Conservation (phyloP, 1,140 invertebrate genomes). For the Steinernema feltiae region DNA sequence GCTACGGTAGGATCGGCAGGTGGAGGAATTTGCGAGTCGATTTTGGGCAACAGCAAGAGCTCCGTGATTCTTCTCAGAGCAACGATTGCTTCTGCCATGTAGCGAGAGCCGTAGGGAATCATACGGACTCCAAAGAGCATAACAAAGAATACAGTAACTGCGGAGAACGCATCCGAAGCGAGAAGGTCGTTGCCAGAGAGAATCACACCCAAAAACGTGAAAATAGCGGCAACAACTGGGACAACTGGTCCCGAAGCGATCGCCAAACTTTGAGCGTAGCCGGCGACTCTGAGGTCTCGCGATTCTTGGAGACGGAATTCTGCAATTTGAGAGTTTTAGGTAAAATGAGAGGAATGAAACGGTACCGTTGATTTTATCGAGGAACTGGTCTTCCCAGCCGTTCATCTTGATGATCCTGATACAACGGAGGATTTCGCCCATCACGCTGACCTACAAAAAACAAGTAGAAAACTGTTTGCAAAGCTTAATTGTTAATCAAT, state of each 20-base stretch:
- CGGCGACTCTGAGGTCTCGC: conserved; percentile 63
- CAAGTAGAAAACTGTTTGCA: background rate
- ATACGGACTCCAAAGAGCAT: conserved; percentile 60
- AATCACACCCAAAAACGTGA: conserved; percentile 67
- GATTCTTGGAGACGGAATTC: conserved; percentile 64
- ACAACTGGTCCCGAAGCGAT: conserved; percentile 66
- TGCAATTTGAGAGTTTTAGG: conserved; percentile 50
- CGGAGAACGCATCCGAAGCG: conserved; percentile 61
- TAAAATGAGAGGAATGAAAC: conserved; percentile 12
- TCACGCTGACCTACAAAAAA: conserved; percentile 59
- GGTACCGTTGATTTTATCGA: conserved; percentile 62
- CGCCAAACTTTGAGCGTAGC: conserved; percentile 65
- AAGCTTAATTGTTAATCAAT: no score
- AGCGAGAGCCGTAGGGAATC: conserved; percentile 57
- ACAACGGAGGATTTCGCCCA: conserved; percentile 64
- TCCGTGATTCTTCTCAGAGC: conserved; percentile 60
- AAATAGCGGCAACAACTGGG: conserved; percentile 65
- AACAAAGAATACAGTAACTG: conserved; percentile 60
- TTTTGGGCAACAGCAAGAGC: conserved; percentile 61
- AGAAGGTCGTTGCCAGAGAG: conserved; percentile 64
- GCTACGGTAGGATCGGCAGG: conserved; percentile 61
- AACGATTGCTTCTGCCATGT: conserved; percentile 58
- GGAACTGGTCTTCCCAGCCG: conserved; percentile 77
- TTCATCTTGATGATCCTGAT: conserved; percentile 80
- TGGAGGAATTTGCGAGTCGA: conserved; percentile 57